Conservation (phyloP, 2,797 vertebrate genomes). For the Pangasius krempfi region DNA sequence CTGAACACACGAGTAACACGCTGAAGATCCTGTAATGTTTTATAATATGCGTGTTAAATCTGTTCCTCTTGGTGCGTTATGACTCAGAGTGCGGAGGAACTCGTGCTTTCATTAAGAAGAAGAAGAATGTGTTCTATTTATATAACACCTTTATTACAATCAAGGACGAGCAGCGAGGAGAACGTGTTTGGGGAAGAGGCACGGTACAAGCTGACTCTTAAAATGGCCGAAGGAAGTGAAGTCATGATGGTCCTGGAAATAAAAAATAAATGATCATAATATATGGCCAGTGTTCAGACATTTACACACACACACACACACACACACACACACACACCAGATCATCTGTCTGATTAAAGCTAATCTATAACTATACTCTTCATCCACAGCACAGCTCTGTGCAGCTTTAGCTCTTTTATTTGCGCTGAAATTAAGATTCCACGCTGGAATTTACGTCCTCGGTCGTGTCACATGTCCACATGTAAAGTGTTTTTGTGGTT, state of each 20-base stretch:
- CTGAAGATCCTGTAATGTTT: neutral
- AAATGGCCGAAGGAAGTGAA: neutral
- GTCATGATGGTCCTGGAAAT: neutral
- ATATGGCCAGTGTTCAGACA: neutral
- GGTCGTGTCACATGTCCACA: neutral
- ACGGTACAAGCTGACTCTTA: neutral
- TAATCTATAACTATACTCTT: neutral
- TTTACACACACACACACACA: neutral
- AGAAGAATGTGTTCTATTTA: neutral
- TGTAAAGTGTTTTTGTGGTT: slow-evolving; percentile 3
- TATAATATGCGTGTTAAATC: neutral
- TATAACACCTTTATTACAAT: neutral
- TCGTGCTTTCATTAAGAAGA: neutral
- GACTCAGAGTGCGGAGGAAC: neutral
- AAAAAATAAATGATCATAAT: neutral
- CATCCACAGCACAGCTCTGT: neutral
- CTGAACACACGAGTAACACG: neutral
- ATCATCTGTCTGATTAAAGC: neutral
- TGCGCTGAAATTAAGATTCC: neutral
- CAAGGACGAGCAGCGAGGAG: neutral
- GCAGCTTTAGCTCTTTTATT: neutral
- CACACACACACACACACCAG: neutral
- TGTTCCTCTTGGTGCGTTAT: neutral
- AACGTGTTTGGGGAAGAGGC: neutral
- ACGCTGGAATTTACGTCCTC: neutral